Evolutionary conservation across 2,888 invertebrate genomes (phyloP).

Genomic region (Resseliella maxima): DNA sequence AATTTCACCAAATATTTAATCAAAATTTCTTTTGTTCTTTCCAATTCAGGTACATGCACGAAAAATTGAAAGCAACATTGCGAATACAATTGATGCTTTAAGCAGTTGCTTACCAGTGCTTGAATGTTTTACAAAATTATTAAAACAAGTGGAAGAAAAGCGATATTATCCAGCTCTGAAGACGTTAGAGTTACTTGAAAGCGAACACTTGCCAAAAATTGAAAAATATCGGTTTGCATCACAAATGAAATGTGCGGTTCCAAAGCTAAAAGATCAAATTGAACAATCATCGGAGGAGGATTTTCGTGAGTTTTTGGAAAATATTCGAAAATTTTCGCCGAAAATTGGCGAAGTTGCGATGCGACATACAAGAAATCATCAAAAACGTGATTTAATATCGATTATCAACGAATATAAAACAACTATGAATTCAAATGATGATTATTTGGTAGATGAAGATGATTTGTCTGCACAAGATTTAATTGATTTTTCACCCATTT

Average conservation of each 20-base stretch:
- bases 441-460: conserved; percentile 70
- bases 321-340: conserved; percentile 92
- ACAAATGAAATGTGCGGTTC: conserved; percentile 90
- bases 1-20: too few relatives aligned
- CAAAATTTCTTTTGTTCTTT: too few relatives aligned
- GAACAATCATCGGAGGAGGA: conserved; percentile 96
- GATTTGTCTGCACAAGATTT: conserved; percentile 94
- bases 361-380: conserved; percentile 79
- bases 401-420: conserved; percentile 66
- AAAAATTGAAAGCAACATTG: conserved; percentile 93
- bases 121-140: conserved; percentile 94
- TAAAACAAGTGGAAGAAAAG: conserved; percentile 77
- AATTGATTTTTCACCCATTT: conserved; percentile 98
- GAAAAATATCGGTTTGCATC: conserved; percentile 95
- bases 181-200: conserved; percentile 95
- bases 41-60: too few relatives aligned
- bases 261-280: conserved; percentile 89
- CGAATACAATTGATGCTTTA: conserved; percentile 91
- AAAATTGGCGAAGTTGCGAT: conserved; percentile 97
- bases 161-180: conserved; percentile 97
- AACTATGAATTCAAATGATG: conserved; percentile 58
- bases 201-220: conserved; percentile 89
- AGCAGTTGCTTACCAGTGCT: conserved; percentile 94
- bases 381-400: conserved; percentile 71
- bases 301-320: conserved; percentile 96